phyloP scores from a whole-genome alignment of 2,113 vertebrate species.

The Dendrocopos noguchii region DNA sequence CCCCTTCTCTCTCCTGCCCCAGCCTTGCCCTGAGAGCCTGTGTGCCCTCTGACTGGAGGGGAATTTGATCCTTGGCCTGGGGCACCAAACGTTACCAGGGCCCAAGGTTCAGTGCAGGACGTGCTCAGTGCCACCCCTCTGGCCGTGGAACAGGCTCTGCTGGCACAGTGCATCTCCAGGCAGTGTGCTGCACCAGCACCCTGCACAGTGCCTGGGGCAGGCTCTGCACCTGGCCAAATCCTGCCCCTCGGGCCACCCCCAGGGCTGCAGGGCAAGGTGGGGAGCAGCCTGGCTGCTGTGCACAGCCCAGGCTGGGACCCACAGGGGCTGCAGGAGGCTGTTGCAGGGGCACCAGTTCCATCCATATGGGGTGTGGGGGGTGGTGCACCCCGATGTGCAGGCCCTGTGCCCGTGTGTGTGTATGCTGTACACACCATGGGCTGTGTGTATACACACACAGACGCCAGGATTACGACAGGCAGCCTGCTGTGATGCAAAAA shows the following conservation, averaged over 20 bases:
- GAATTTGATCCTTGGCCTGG: background rate
- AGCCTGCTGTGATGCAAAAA: constrained; percentile 43
- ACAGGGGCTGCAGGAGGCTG: accelerated
- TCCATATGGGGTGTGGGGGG: background rate
- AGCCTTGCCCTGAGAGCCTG: background rate
- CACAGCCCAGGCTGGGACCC: accelerated
- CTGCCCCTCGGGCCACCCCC: background rate
- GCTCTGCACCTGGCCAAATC: background rate
- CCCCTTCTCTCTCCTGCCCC: background rate
- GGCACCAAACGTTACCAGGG: accelerated
- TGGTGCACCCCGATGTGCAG: background rate
- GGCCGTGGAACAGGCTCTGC: background rate
- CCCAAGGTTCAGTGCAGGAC: background rate
- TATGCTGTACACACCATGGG: background rate
- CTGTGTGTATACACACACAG: background rate
- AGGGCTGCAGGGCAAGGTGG: background rate
- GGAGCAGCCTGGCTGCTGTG: accelerated
- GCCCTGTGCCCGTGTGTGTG: background rate
- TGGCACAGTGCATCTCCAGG: accelerated
- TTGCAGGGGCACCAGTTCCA: background rate
- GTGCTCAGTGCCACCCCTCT: background rate
- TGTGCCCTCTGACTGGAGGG: accelerated
- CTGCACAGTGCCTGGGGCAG: accelerated
- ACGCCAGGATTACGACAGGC: background rate
- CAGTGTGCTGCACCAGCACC: background rate